phyloP scores from a whole-genome alignment of 2,797 vertebrate genomes.

The Platalea minor region DNA sequence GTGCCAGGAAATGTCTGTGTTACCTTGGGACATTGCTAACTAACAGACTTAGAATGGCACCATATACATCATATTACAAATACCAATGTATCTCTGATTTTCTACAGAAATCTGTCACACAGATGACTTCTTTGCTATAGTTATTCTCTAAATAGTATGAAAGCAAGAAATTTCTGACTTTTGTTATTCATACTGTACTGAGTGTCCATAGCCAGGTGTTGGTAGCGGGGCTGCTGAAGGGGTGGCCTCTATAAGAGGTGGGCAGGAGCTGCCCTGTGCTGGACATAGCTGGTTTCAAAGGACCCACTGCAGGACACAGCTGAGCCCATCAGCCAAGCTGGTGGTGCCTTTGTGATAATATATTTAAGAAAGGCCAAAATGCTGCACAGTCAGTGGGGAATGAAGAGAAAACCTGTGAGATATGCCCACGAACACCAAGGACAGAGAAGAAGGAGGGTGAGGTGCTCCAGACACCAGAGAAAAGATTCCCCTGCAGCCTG shows the following conservation, averaged over 20 bases:
- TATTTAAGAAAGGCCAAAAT: background rate
- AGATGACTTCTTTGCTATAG: background rate
- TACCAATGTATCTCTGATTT: background rate
- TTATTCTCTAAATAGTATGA: background rate
- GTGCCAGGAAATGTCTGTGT: background rate
- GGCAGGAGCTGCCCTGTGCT: background rate
- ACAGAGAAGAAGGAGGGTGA: background rate
- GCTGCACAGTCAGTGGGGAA: background rate
- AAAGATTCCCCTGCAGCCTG: background rate
- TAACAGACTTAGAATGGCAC: background rate
- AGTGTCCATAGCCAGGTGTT: background rate
- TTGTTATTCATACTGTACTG: background rate
- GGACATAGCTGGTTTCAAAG: background rate
- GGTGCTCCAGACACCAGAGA: background rate
- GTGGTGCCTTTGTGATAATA: background rate
- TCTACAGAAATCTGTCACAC: background rate
- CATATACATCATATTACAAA: background rate
- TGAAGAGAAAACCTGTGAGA: background rate
- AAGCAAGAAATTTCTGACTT: background rate
- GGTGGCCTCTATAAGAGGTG: background rate
- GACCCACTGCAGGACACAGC: background rate
- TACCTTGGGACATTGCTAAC: background rate
- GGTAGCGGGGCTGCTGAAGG: background rate
- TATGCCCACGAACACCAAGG: fast-evolving
- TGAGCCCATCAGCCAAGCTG: background rate